Percentiles rank a stretch among this genome's conserved stretches.
Evolutionary conservation across 2,888 invertebrate species (phyloP).

Genomic region (Apamea sordens): DNA sequence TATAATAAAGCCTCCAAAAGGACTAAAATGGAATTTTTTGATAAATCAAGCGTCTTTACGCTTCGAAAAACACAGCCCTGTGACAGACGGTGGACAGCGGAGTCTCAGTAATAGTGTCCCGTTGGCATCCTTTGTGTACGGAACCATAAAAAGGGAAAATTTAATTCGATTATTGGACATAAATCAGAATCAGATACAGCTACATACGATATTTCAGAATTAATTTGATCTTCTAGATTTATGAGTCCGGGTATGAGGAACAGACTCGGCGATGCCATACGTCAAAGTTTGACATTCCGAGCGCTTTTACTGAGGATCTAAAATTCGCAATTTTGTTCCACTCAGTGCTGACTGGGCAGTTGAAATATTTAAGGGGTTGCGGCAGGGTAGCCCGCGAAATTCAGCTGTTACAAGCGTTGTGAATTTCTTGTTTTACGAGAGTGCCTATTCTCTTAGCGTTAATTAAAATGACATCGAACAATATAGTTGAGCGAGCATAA

Average conservation of each 20-base stretch:
- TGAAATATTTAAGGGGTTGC: background rate
- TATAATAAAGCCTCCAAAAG: too few relatives aligned
- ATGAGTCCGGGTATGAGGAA: constrained; percentile 25
- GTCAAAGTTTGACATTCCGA: constrained; percentile 31
- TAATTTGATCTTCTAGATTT: constrained; percentile 40
- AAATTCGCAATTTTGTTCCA: constrained; percentile 3
- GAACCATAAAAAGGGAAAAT: background rate
- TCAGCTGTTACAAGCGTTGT: background rate
- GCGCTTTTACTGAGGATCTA: background rate
- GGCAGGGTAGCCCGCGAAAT: background rate
- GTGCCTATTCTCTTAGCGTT: background rate
- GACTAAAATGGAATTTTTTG: too few relatives aligned
- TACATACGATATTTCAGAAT: constrained; percentile 27
- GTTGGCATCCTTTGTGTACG: background rate
- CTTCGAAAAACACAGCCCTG: too few relatives aligned
- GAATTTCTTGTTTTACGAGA: background rate
- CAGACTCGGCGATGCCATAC: constrained; percentile 9
- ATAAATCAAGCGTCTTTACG: too few relatives aligned
- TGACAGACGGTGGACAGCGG: too few relatives aligned
- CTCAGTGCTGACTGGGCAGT: background rate
- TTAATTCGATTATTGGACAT: constrained; percentile 5
- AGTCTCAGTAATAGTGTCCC: too few relatives aligned
- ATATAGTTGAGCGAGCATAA: background rate
- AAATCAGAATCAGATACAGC: constrained; percentile 31
- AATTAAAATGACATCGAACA: background rate